These are phyloP conservation scores for Embidobia sp. DNA, from an alignment of 2,888 invertebrate species.

Conservation along the genomic window DNA sequence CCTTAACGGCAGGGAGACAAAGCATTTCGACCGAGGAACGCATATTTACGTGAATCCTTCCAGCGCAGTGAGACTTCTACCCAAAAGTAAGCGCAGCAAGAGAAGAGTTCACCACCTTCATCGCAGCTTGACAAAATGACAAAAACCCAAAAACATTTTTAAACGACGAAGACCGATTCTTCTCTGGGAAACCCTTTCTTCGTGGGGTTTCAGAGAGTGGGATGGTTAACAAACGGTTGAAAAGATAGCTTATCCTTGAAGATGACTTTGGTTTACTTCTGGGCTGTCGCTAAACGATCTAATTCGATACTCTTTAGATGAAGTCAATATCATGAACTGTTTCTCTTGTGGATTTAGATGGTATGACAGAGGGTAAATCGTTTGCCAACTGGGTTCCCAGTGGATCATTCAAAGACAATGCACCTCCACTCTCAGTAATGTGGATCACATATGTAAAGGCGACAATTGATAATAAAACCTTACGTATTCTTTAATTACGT, in stretches of 20 bases:
- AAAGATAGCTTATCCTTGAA: no score
- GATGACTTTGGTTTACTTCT: no score
- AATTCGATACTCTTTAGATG: conserved; percentile 36
- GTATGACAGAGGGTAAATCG: conserved; percentile 32
- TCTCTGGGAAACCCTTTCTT: no score
- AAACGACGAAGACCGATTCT: no score
- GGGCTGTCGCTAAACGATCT: no score
- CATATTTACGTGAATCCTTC: conserved; percentile 41
- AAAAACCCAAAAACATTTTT: not conserved
- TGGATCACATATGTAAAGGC: conserved; percentile 58
- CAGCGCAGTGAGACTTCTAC: conserved; percentile 1
- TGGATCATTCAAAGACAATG: conserved; percentile 33
- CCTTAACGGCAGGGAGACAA: no score
- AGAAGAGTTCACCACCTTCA: conserved; percentile 22
- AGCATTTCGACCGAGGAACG: conserved; percentile 25
- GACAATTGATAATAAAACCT: conserved; percentile 65
- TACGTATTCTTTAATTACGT: conserved; percentile 58
- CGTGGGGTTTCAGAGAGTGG: no score
- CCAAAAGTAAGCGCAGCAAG: no score
- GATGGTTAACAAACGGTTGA: no score
- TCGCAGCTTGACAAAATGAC: conserved; percentile 19
- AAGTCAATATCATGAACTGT: not conserved
- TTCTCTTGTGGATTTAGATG: conserved; percentile 40
- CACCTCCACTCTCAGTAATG: conserved; percentile 52
- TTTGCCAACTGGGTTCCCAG: conserved; percentile 39